Percentiles rank a stretch among this genome's conserved stretches.
These are phyloP conservation scores for Hystrix brachyura DNA, from an alignment of 2,113 vertebrate genomes.

Conservation along the genomic window DNA sequence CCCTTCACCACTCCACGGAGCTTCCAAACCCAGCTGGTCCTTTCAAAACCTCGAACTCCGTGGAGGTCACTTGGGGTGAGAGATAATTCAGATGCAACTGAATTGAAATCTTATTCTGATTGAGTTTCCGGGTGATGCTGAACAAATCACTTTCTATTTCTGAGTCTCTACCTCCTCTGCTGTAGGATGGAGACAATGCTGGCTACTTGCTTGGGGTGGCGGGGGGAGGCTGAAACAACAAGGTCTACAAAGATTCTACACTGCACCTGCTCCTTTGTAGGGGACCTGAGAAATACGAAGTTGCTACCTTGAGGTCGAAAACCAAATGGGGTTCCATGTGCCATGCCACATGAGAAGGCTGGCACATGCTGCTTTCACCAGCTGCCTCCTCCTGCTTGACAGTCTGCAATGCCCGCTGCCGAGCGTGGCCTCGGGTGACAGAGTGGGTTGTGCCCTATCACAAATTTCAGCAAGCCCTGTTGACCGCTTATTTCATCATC, in stretches of 20 bases:
- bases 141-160: neutral
- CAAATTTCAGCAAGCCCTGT: neutral
- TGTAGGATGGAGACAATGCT: neutral
- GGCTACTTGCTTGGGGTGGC: no score
- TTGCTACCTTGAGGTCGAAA: neutral
- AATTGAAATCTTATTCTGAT: neutral
- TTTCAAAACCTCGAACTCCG: slow-evolving; percentile 12
- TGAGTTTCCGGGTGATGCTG: neutral
- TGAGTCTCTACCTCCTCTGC: neutral
- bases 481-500: slow-evolving; percentile 48
- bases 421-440: neutral
- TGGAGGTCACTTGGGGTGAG: neutral
- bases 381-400: neutral
- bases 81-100: neutral
- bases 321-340: neutral
- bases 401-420: neutral
- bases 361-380: neutral
- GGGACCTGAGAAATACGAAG: neutral
- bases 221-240: neutral
- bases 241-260: neutral
- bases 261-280: neutral
- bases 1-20: neutral
- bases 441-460: neutral
- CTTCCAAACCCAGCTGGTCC: neutral
- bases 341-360: neutral